Evolutionary conservation across 2,797 vertebrate species (phyloP), one percentile per base, ranked within the genome.

Genomic region (Syngnathus acus): DNA sequence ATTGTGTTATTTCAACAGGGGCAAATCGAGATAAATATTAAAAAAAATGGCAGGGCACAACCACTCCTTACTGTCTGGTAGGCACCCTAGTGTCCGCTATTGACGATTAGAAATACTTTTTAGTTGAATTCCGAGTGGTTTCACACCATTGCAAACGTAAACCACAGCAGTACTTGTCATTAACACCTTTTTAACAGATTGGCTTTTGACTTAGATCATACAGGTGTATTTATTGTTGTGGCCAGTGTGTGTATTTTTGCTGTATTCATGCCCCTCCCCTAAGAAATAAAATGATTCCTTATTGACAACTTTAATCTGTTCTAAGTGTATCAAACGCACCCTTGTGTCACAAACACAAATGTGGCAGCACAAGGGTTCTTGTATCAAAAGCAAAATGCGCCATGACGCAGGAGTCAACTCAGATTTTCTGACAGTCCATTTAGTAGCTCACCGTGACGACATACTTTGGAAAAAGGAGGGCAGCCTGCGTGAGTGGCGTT

Each of bases 321-420:
- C 14, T 57, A 16, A 37, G 21, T 17, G 14, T 57, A 37, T 57
- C 26, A n/a, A 60, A 60, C 11, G 17, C 39, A n/a, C 19, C 58
- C 58, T 21, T 60, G 38, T 43, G 63, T 59, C 61, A 51, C 62
- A 43, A 23, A 59, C 10, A n/a, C 54, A 66, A 70, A 17, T 71
- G 50, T 65, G 67, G 63, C 65, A 65, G 65, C 71, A 72, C 16
- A 42, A 75, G 64, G 71, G 81, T 78, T 82, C 61, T 65, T 72
- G 64, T 73, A 75, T 68, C 65, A 67, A 73, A 63, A 51, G 68
- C 66, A 62, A 71, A 64, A 67, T 71, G 59, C 39, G 11, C 26
- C 42, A 64, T 76, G 77, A 84, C 48, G 71, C 74, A 80, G 62
- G 65, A 70, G 63, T 62, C 40, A 72, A 67, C 58, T 62, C 60